Evolutionary conservation across 2,888 invertebrate genomes (phyloP).

Genomic region (Amiota minor): DNA sequence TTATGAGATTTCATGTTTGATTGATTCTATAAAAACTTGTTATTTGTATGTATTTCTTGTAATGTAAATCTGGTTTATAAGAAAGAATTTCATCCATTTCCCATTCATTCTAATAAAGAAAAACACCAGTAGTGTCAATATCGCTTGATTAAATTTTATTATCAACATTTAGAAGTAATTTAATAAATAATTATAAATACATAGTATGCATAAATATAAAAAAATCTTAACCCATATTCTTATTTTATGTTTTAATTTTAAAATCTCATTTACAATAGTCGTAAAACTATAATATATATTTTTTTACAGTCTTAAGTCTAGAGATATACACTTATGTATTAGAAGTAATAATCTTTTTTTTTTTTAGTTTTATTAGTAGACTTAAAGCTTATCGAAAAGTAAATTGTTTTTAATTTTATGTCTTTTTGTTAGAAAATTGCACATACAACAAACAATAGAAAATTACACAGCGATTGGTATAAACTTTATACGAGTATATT

Average conservation of each 20-base stretch:
- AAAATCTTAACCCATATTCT: not conserved
- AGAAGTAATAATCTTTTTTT: too few relatives aligned
- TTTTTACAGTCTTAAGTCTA: too few relatives aligned
- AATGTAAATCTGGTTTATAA: too few relatives aligned
- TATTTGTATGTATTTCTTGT: too few relatives aligned
- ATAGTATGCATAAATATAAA: conserved; percentile 9
- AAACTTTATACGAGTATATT: not conserved
- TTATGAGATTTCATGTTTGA: too few relatives aligned
- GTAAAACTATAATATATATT: not conserved
- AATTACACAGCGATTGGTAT: too few relatives aligned
- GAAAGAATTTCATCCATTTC: too few relatives aligned
- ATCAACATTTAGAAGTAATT: not conserved
- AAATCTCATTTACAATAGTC: not conserved
- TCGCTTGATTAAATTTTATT: conserved; percentile 24
- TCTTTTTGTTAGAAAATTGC: conserved; percentile 24
- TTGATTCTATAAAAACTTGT: too few relatives aligned
- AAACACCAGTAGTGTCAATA: conserved; percentile 2
- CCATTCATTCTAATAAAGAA: conserved; percentile 1
- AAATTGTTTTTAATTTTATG: conserved; percentile 26
- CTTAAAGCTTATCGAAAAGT: conserved; percentile 21
- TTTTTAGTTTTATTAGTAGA: not conserved
- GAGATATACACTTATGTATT: too few relatives aligned
- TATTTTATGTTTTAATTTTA: not conserved
- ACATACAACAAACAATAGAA: conserved; percentile 7
- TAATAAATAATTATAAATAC: conserved; percentile 28